Evolutionary conservation across 1,140 invertebrate genomes (phyloP), one percentile per base, ranked within the genome.

Genomic region (Atta texana): DNA sequence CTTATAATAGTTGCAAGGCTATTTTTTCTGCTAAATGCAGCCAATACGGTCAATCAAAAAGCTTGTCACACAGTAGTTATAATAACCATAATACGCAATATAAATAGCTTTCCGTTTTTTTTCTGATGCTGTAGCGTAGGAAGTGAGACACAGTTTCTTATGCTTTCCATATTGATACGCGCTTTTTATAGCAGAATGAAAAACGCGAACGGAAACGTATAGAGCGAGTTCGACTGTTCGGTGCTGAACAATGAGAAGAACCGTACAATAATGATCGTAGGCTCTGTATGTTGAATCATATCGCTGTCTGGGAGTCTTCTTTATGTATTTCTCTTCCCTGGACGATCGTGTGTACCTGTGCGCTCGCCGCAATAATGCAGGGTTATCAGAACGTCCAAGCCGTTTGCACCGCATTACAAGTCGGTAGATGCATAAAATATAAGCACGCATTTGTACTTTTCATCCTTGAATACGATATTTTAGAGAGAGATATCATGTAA

Each of bases 361-460:
- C 28, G 75, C 24, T 3, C 49, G 75, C 18, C 5, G 75, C 24
- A 87, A 87, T 87, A 87, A 87, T 87, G 53, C 68, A 59, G 39
- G 77, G 85, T 87, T 87, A 87, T 87, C 85, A 81, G 77, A 87
- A 87, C 64, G 85, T 82, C 77, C 85, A 49, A 82, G 77, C 77
- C 68, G 85, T 71, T 87, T 82, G 77, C 85, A 72, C 21, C 34
- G 71, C 81, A 69, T 87, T 86, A 86, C 61, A 51, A 76, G 39
- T 64, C 49, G 28, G 31, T 51, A 68, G 44, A 39, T 81, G 78
- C 34, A 24, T 21, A 53, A 71, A 55, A 34, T 57, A 69, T 69
- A 71, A 81, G 31, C 51, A 44, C 51, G 64, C 51, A 59, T 71
- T 64, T 44, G 59, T 24, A 49, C 59, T 71, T 71, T 81, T 53